Evolutionary conservation across 2,888 invertebrate species (phyloP), one percentile per base, ranked within the genome.

Genomic region (Tenthredo notha): DNA sequence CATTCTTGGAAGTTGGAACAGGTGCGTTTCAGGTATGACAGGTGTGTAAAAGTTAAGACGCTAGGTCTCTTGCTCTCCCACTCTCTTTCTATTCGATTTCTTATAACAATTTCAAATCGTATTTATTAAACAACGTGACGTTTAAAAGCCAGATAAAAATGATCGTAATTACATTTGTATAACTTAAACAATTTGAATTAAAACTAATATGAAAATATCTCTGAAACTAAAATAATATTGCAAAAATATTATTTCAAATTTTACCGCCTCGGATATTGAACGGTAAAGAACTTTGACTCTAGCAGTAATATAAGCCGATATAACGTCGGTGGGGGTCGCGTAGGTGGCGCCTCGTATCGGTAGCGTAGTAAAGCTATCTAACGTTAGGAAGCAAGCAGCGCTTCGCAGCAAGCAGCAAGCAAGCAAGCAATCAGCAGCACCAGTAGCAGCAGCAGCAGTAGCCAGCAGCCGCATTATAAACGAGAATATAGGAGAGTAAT

Each of bases 401-500:
- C 65, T 10, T 12, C 29, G 65, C 25, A 65, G 29, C 65, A 65
- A 43, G 10, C 40, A 43, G 18, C 7, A 70, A n/a, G 50, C 15
- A 40, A 65, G 65, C 65, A 29, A 29, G 29, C 15, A 65, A n/a
- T 61, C 61, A 61, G 7, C n/a, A 21, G 21, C 58, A 70, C 18
- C 5, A 50, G 50, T 7, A 33, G 18, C n/a, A 72, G 37, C 70
- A 21, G 25, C 2, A 25, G 61, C 61, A 9, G 50, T 5, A 43
- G 40, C 25, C 12, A 70, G 18, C 29, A 33, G 18, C 67, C 29
- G 43, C 43, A 25, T 21, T 70, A 18, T 37, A 37, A 33, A n/a
- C 9, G 10, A 85, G 75, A 75, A 82, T 67, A 65, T 58, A 70
- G 85, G 87, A 85, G 86, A 88, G 88, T 87, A 87, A 87, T 87